These are phyloP conservation scores for Leucoraja erinaceus DNA, from an alignment of 2,113 vertebrate species.

Conservation along the genomic window DNA sequence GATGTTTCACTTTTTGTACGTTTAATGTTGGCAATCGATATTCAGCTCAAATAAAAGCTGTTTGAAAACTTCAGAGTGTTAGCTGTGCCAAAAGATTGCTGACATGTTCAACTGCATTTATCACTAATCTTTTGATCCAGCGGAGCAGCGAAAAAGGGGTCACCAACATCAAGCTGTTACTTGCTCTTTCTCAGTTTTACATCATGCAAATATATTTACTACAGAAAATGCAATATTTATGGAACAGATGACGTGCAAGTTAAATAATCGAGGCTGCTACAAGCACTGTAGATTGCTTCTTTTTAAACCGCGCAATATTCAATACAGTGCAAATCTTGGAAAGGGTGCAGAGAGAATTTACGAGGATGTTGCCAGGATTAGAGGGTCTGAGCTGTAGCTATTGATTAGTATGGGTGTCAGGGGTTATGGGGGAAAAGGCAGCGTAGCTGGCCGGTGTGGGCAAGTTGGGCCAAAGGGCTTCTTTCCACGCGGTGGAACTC, in stretches of 20 bases:
- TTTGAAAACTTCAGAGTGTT: slow-evolving; percentile 37
- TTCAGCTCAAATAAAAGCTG: slow-evolving; percentile 37
- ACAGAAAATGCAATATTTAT: slow-evolving; percentile 39
- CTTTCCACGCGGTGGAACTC: too few species aligned
- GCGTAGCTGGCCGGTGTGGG: too few species aligned
- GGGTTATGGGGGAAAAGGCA: too few species aligned
- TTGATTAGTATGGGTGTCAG: too few species aligned
- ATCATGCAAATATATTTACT: slow-evolving; percentile 37
- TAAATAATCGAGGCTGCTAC: slow-evolving; percentile 23
- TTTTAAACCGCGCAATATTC: not conserved
- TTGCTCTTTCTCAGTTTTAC: slow-evolving; percentile 34
- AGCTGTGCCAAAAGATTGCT: slow-evolving; percentile 37
- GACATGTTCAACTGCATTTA: slow-evolving; percentile 37
- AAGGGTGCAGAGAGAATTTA: too few species aligned
- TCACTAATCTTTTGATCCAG: slow-evolving; percentile 36
- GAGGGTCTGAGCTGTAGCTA: too few species aligned
- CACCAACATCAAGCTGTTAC: slow-evolving; percentile 37
- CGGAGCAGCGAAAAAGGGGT: slow-evolving; percentile 32
- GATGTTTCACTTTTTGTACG: slow-evolving; percentile 28
- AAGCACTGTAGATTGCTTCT: not conserved
- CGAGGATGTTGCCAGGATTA: too few species aligned
- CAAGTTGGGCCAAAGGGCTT: too few species aligned
- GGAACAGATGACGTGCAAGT: slow-evolving; percentile 36
- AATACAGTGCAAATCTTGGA: too few species aligned
- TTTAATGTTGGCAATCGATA: slow-evolving; percentile 38